phyloP scores from a whole-genome alignment of 2,888 invertebrate species.

The Eristalis tenax region DNA sequence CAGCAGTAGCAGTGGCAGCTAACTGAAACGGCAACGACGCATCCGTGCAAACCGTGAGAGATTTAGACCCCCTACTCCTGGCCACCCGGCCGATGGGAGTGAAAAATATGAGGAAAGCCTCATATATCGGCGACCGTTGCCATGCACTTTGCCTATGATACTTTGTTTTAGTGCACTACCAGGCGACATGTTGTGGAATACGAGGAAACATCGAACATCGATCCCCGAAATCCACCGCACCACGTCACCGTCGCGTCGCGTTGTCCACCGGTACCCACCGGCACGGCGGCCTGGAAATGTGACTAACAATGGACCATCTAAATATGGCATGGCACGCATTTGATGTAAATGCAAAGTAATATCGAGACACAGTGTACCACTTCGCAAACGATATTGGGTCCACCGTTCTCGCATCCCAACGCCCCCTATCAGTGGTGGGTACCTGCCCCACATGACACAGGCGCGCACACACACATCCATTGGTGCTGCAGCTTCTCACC shows the following conservation, averaged over 20 bases:
- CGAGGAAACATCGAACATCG: constrained; percentile 46
- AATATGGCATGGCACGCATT: constrained; percentile 81
- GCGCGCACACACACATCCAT: neutral
- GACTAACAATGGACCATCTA: constrained; percentile 75
- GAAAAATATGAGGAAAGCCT: constrained; percentile 61
- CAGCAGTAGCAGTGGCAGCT: neutral
- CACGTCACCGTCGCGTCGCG: neutral
- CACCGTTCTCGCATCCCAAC: constrained; percentile 41
- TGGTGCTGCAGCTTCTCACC: constrained; percentile 59
- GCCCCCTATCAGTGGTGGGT: constrained; percentile 22
- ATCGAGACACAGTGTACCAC: constrained; percentile 69
- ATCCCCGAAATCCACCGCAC: constrained; percentile 23
- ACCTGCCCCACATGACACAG: neutral
- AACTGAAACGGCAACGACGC: constrained; percentile 29
- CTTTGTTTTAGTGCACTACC: constrained; percentile 63
- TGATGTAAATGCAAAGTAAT: constrained; percentile 78
- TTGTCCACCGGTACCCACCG: constrained; percentile 17
- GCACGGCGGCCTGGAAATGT: constrained; percentile 50
- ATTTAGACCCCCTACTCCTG: constrained; percentile 38
- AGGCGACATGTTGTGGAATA: constrained; percentile 55
- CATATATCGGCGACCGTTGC: constrained; percentile 46
- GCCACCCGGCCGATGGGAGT: constrained; percentile 23
- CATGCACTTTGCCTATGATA: constrained; percentile 30
- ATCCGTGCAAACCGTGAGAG: constrained; percentile 68
- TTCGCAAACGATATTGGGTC: constrained; percentile 62